Base-by-base conservation (phyloP, 2,888 invertebrate species). In the Apomyelois bistriatella region DNA sequence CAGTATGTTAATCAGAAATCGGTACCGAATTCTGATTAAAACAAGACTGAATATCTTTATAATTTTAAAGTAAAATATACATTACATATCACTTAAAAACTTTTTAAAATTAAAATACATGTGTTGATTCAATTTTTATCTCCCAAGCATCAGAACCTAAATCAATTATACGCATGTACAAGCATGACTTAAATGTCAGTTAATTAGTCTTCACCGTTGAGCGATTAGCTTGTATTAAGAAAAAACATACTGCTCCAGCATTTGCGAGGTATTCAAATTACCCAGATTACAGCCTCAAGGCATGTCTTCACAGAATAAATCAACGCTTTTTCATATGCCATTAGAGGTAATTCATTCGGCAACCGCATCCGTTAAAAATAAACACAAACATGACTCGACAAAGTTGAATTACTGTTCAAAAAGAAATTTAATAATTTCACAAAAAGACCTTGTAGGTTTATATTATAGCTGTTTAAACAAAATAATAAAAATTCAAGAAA, bases 261-360 rank as follows among this genome's bases (percentile, higher is more conserved):
- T 43, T 55, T 56, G 51, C 55, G 30, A 63, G 58, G 65, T 80
- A 80, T 84, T 86, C 82, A 81, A 84, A 74, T 80, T 81, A 85
- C 69, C 71, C 68, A 74, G 74, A 79, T 75, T 70, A 70, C 72
- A 62, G 67, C 71, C 77, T 72, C 65, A 63, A 72, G 69, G 68
- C 68, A 43, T 13, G 1, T 30, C 43, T 67, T 67, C 70, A 68
- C 64, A 55, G 76, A 79, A 82, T 79, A 80, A 82, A 82, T 79
- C 73, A 76, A 73, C 67, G 72, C 65, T 70, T 71, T 75, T 74
- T 78, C 65, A 73, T 65, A 58, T 59, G 61, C 74, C 71, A 82
- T 86, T 81, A 85, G 71, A 69, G 67, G 68, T 85, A 86, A 85
- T 86, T 86, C 86, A 82, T 84, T 74, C 69, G 74, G 72, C 68